Evolutionary conservation across 2,113 vertebrate species (phyloP), one percentile per base, ranked within the genome.

Genomic region (Coptodon bakossiorum): DNA sequence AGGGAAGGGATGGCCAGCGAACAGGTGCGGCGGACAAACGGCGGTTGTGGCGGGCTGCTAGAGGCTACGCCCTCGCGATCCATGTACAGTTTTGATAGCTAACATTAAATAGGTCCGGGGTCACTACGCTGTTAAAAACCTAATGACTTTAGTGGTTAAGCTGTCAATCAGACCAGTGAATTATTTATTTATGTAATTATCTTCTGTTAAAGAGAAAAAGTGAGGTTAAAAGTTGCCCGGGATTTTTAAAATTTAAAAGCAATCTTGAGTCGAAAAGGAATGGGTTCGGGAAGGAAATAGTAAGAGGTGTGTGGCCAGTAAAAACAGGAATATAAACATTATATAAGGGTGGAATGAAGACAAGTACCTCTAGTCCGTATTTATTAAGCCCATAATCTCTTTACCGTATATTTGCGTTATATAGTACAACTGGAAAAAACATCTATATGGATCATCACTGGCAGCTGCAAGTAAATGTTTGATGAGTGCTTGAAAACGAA

Each of bases 11-110:
- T 2, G 27, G 13, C 16, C 0, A 1, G 61, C 3, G 43, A 7
- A n/a, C 43, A 79, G 83, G 78, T 90, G 84, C 68, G 10, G 13
- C 11, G 66, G 82, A 36, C 12, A 50, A 80, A 63, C 27, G 3
- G 79, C 71, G 4, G 73, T 63, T 52, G 31, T 24, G 83, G 24
- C 22, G 34, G 13, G 24, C 13, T 19, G 48, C 13, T 31, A 12
- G 31, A 80, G 50, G 22, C 79, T 63, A 68, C 85, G 57, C 63
- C 81, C 81, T 68, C 81, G 12, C n/a, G 24, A 7, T 22, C 48
- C 71, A 27, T 17, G 16, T 22, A 48, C 79, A n/a, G 45, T 82
- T 88, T 13, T 78, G 27, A 52, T 78, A 78, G 38, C 54, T 24
- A 24, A 56, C 78, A 56, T 80, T 4, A 81, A 59, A 36, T 52